These are phyloP conservation scores for Meloidogyne floridensis DNA, from an alignment of 1,140 invertebrate genomes.

Conservation along the genomic window DNA sequence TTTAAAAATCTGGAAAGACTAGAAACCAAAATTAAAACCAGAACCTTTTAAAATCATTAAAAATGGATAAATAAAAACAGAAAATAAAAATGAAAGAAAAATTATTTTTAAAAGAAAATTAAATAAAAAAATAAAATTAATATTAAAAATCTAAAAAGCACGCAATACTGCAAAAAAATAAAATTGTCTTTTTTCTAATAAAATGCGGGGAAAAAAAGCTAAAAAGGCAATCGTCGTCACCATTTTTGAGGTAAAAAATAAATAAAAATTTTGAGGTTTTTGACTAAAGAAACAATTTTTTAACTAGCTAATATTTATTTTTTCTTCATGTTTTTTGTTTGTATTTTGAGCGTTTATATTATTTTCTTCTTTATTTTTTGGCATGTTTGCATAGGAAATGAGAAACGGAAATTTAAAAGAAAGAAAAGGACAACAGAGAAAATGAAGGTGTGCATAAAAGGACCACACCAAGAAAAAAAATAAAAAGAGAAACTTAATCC, in stretches of 20 bases:
- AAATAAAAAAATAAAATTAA: no score
- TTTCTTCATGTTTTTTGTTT: neutral
- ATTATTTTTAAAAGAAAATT: no score
- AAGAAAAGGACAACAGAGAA: neutral
- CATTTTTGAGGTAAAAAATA: neutral
- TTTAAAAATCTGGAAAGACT: no score
- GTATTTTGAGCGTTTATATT: neutral
- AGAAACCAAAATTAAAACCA: no score
- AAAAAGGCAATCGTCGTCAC: neutral
- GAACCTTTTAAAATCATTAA: no score
- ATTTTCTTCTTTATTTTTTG: neutral
- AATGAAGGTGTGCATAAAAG: neutral
- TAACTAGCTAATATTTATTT: neutral
- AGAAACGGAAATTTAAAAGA: neutral
- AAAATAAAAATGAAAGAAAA: no score
- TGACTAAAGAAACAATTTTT: neutral
- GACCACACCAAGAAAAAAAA: constrained; percentile 2
- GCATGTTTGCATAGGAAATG: neutral
- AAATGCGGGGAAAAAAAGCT: no score
- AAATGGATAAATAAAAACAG: no score
- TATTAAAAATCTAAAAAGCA: no score
- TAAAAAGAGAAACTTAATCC: neutral
- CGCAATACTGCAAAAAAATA: no score
- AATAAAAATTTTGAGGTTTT: neutral
- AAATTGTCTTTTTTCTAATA: no score